Percentiles rank a stretch among this genome's conserved stretches.
Conservation (phyloP, 2,797 vertebrate genomes). For the Myoxocephalus aenaeus region DNA sequence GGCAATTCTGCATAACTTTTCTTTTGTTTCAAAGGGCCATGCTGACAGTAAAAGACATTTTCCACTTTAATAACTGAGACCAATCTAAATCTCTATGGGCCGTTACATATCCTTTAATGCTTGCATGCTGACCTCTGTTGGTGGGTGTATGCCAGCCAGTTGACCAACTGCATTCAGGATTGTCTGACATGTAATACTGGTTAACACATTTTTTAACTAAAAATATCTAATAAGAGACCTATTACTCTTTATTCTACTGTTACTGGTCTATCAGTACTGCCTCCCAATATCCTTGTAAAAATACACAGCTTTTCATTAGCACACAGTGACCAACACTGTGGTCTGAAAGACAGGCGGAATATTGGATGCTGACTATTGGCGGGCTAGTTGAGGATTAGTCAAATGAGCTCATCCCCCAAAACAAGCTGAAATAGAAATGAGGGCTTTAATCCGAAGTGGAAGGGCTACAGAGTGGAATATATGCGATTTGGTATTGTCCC, state of each 20-base stretch:
- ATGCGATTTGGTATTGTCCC: constrained; percentile 52
- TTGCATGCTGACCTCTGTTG: constrained; percentile 55
- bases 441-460: constrained; percentile 70
- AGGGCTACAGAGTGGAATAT: constrained; percentile 38
- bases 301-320: constrained; percentile 19
- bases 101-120: not conserved
- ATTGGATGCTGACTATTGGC: constrained; percentile 73
- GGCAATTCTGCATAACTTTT: not conserved
- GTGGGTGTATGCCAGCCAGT: constrained; percentile 9
- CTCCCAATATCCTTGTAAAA: not conserved
- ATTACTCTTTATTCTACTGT: not conserved
- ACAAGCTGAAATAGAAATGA: constrained; percentile 74
- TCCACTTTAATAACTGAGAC: not conserved
- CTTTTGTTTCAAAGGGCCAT: not conserved
- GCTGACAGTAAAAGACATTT: not conserved
- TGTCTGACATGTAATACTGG: not conserved
- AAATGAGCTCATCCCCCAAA: constrained; percentile 65
- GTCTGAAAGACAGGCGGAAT: constrained; percentile 68
- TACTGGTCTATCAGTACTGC: not conserved
- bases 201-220: not conserved
- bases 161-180: not conserved
- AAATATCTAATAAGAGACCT: not conserved
- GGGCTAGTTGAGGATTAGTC: constrained; percentile 75
- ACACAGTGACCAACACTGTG: too few species aligned
- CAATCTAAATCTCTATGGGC: not conserved